phyloP scores from a whole-genome alignment of 2,113 vertebrate genomes.

The Actinemys pallida region DNA sequence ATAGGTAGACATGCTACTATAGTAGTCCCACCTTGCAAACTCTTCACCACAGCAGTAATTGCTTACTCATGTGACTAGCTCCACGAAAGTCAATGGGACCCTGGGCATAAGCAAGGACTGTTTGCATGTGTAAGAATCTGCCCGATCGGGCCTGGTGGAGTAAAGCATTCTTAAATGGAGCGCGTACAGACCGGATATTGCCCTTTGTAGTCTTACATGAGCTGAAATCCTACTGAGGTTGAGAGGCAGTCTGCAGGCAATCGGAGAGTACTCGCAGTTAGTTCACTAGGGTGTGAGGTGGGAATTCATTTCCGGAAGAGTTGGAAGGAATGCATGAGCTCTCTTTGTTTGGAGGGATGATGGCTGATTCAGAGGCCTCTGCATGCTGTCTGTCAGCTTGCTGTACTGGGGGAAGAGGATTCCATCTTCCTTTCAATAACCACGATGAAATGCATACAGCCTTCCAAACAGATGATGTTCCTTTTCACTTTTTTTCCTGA shows the following conservation, averaged over 20 bases:
- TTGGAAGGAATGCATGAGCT: accelerated
- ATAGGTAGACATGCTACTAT: neutral
- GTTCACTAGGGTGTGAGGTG: neutral
- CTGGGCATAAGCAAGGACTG: neutral
- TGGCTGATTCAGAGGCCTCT: neutral
- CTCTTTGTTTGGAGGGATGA: accelerated
- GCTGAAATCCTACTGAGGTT: neutral
- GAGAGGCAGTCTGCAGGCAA: neutral
- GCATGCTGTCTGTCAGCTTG: accelerated
- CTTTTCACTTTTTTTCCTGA: neutral
- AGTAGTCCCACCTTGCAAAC: accelerated
- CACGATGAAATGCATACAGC: neutral
- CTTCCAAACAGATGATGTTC: neutral
- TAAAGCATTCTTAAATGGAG: neutral
- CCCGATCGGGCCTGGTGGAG: neutral
- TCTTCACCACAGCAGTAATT: neutral
- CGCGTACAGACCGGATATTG: neutral
- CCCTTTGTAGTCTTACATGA: neutral
- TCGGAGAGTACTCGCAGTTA: neutral
- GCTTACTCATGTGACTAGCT: neutral
- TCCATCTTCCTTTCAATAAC: neutral
- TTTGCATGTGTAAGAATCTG: neutral
- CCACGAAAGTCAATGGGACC: neutral
- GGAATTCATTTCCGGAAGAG: accelerated
- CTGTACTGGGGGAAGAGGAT: neutral